Evolutionary conservation across 2,113 vertebrate genomes (phyloP).

Genomic region (Ahaetulla prasina): DNA sequence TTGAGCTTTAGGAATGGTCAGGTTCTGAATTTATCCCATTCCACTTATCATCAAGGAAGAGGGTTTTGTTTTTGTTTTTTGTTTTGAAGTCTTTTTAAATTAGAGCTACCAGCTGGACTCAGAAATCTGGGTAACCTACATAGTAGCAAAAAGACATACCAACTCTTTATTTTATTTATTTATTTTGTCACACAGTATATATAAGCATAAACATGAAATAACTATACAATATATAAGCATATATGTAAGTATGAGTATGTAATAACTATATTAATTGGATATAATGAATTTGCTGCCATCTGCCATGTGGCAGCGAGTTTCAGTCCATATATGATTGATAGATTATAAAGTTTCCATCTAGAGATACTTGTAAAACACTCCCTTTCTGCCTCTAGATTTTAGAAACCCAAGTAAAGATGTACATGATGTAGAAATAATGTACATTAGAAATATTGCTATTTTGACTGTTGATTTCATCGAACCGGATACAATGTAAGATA

Average conservation of each 20-base stretch:
- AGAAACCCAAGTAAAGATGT: neutral
- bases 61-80: neutral
- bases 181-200: no score
- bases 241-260: no score
- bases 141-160: neutral
- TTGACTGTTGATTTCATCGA: neutral
- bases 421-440: neutral
- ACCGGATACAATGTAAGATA: neutral
- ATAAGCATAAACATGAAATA: no score
- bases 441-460: neutral
- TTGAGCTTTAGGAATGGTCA: neutral
- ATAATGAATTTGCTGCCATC: neutral
- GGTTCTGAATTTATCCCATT: neutral
- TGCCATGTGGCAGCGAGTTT: neutral
- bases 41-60: conserved; percentile 14
- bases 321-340: neutral
- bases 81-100: neutral
- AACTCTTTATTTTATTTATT: no score
- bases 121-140: neutral
- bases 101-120: neutral
- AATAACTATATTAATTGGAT: no score
- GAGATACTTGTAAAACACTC: neutral
- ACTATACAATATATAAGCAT: no score
- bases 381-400: neutral
- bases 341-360: neutral